Base-by-base conservation (phyloP, 2,797 vertebrate species). In the Heliangelus exortis region DNA sequence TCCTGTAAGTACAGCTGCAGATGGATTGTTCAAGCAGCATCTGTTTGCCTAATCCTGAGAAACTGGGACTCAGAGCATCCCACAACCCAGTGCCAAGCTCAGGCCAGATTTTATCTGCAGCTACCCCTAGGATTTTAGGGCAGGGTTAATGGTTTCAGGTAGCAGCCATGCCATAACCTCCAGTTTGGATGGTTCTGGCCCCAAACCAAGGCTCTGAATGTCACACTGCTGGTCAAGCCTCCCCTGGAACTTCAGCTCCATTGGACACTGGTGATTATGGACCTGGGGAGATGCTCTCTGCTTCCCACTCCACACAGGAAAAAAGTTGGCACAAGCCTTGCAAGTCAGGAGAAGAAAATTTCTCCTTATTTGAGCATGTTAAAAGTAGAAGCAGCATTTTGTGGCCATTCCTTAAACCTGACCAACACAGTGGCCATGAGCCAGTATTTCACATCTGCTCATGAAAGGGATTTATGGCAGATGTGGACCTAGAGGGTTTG, bases 1-100 rank as follows among this genome's bases (percentile, higher is more conserved):
- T 88, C 75, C 89, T 93, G 92, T 88, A 82, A 88, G 86, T 91
- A 67, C 59, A 88, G 53, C 73, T 9, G 4, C 79, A 33, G 91
- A 61, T 50, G 55, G 59, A 34, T 63, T 84, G 54, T 73, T 63
- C 39, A 28, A 82, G 91, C 75, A 84, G 23, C 53, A 47, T 63
- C 66, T 63, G 0, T 78, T 87, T 86, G 79, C 76, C 59, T 78
- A 50, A 47, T 67, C 71, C 66, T 87, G 91, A 92, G 87, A 76
- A 90, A 79, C 66, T 36, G 61, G 87, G 89, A 66, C 19, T 5
- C 77, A 73, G 12, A 50, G 71, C 59, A 91, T 88, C 63, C 77
- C 53, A 59, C 63, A 92, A 57, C 59, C 57, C 69, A 65, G 80
- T 93, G 87, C 79, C 89, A 76, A 73, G 69, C 63, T 66, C 82